These are phyloP conservation scores for Monochamus alternatus DNA, from an alignment of 2,888 invertebrate species.

Conservation along the genomic window DNA sequence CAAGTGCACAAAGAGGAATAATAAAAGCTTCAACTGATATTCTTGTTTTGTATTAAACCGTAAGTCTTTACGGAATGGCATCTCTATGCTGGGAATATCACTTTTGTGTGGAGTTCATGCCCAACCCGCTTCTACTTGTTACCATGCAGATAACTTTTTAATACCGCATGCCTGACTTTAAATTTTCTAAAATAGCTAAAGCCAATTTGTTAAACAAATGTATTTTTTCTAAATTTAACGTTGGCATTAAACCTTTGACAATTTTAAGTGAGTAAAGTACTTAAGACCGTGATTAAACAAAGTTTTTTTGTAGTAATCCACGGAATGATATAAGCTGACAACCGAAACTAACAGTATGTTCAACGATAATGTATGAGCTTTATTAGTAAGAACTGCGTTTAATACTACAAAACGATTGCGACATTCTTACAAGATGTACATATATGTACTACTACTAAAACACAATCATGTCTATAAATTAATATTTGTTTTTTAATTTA, in stretches of 20 bases:
- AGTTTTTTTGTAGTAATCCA: neutral
- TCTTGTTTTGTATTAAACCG: slow-evolving; percentile 53
- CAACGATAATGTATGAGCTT: neutral
- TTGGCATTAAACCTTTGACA: neutral
- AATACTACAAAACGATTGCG: neutral
- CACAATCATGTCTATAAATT: too few species aligned
- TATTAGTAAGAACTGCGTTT: neutral
- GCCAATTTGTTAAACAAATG: neutral
- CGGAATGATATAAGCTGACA: neutral
- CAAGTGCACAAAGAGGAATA: slow-evolving; percentile 52
- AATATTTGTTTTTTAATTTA: too few species aligned
- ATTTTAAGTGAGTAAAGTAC: neutral
- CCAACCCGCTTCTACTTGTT: slow-evolving; percentile 40
- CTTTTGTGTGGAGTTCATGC: slow-evolving; percentile 45
- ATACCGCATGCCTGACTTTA: neutral
- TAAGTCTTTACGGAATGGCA: slow-evolving; percentile 52
- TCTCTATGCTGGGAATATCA: slow-evolving; percentile 54
- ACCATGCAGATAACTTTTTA: slow-evolving; percentile 34
- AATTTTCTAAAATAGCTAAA: neutral
- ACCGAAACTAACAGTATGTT: neutral
- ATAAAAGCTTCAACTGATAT: slow-evolving; percentile 52
- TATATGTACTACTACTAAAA: too few species aligned
- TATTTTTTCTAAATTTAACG: neutral
- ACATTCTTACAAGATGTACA: neutral
- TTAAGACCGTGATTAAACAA: neutral